phyloP scores from a whole-genome alignment of 2,113 vertebrate species.

The Paraplagusia blochii region DNA sequence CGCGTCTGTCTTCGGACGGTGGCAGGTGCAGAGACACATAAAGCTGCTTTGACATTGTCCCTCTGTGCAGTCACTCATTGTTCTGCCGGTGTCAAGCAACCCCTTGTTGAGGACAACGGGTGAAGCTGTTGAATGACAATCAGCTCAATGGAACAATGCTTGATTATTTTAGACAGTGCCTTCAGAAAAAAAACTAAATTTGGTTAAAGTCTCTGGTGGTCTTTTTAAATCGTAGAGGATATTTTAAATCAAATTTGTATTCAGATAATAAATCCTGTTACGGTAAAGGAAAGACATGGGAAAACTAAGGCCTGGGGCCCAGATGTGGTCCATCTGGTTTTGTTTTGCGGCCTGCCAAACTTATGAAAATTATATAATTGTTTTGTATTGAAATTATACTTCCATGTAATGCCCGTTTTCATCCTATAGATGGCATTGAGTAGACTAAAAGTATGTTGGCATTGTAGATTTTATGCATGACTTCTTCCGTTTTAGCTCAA shows the following conservation, averaged over 20 bases:
- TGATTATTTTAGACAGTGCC: slow-evolving; percentile 11
- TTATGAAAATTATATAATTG: too few species aligned
- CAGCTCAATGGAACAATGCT: slow-evolving; percentile 39
- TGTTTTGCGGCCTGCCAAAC: too few species aligned
- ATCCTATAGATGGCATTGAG: too few species aligned
- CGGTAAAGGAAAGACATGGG: too few species aligned
- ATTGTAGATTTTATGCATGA: too few species aligned
- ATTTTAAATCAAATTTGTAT: slow-evolving; percentile 23
- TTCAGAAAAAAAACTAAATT: slow-evolving; percentile 20
- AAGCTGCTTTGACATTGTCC: slow-evolving; percentile 32
- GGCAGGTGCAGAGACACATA: slow-evolving; percentile 20
- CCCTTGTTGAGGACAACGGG: slow-evolving; percentile 35
- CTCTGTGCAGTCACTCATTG: slow-evolving; percentile 39
- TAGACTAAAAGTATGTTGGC: too few species aligned
- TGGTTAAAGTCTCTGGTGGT: neutral
- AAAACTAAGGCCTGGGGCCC: too few species aligned
- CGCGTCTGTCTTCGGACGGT: slow-evolving; percentile 29
- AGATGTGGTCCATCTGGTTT: too few species aligned
- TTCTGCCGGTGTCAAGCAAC: slow-evolving; percentile 26
- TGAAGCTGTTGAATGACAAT: slow-evolving; percentile 44
- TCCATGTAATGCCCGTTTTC: too few species aligned
- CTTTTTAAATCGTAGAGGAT: slow-evolving; percentile 26
- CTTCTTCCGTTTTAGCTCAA: too few species aligned
- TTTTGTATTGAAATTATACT: too few species aligned
- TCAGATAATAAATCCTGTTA: neutral